Conservation (phyloP, 2,113 vertebrate genomes). For the Gambusia affinis region DNA sequence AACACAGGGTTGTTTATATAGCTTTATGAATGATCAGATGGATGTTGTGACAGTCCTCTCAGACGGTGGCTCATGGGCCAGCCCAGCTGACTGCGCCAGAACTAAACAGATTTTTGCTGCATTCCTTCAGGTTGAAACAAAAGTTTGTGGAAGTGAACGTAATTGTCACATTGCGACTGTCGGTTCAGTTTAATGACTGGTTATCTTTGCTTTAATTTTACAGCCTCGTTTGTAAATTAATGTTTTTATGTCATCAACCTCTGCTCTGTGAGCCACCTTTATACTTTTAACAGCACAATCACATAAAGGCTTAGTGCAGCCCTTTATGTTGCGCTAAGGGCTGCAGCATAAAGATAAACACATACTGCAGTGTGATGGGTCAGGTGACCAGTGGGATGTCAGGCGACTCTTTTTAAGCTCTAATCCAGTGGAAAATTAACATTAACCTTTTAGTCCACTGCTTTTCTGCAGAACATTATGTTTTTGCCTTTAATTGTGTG, state of each 20-base stretch:
- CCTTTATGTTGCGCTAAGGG: neutral
- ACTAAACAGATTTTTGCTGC: constrained; percentile 15
- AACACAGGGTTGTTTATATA: neutral
- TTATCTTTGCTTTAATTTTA: constrained; percentile 13
- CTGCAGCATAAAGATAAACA: neutral
- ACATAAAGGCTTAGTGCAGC: neutral
- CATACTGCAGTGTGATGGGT: neutral
- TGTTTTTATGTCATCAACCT: neutral
- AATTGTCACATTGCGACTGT: neutral
- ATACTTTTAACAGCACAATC: neutral
- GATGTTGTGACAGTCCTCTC: constrained; percentile 1
- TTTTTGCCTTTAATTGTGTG: no score
- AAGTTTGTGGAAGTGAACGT: neutral
- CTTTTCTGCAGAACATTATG: neutral
- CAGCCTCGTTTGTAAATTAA: constrained; percentile 2
- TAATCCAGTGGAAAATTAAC: neutral
- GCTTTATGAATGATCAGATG: neutral
- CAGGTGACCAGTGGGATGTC: neutral
- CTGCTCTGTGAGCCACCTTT: neutral
- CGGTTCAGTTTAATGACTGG: neutral
- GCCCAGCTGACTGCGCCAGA: constrained; percentile 6
- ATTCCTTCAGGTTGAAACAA: constrained; percentile 3
- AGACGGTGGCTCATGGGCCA: neutral
- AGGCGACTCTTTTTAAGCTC: neutral
- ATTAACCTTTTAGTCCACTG: neutral